Evolutionary conservation across 2,113 vertebrate genomes (phyloP), one percentile per base, ranked within the genome.

Genomic region (Spizaetus ornatus): DNA sequence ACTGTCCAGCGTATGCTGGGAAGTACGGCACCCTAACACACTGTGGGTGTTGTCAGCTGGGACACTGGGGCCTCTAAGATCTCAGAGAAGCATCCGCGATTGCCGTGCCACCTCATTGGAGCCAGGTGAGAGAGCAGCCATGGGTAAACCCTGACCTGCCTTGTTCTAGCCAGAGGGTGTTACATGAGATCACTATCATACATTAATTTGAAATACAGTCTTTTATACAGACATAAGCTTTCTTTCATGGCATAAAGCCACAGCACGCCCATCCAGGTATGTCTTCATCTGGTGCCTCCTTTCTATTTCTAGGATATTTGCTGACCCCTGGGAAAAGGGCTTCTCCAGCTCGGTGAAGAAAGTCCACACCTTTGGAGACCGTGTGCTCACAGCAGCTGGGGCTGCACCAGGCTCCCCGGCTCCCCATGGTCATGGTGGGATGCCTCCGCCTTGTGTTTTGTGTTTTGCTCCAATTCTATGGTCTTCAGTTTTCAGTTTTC

Each of bases 11-110:
- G 1, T 17, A 3, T 20, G 5, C 38, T 59, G 56, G 74, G 36
- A 43, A 58, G 38, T 47, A 47, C 0, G 0, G 34, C 50, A 79
- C n/a, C n/a, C 36, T 53, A 20, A 43, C 16, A 43, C 13, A 5
- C 21, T 14, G 4, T 0, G 3, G 14, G 7, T 43, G 25, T 32
- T 11, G 1, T 58, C 14, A 59, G 14, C 19, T 4, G 6, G 58
- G 76, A 62, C 56, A 34, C 1, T 1, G 3, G 32, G 36, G 36
- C 42, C 38, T 59, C 56, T 27, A 6, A 58, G 36, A 34, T 47
- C 43, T 50, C 32, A 36, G 48, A 23, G 43, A 48, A 77, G 34
- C 6, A 2, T 47, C 66, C 63, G 17, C 0, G 4, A 34, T 58
- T 36, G 21, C 56, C 40, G 3, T 17, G 20, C 3, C 1, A 32